phyloP scores from a whole-genome alignment of 2,113 vertebrate genomes.

The Agapornis roseicollis region DNA sequence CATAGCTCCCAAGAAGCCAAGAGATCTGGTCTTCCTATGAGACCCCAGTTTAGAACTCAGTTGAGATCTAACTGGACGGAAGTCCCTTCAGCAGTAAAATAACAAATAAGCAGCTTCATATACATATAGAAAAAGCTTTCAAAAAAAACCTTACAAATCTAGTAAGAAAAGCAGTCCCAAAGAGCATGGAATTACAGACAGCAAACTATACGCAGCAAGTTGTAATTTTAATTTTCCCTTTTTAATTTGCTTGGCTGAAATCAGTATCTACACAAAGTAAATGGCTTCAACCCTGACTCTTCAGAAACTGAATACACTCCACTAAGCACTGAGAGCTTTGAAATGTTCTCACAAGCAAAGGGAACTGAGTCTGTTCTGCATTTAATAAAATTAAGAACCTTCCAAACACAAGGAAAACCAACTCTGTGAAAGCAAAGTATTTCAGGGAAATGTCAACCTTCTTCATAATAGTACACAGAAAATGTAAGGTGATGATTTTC shows the following conservation, averaged over 20 bases:
- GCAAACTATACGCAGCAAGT: neutral
- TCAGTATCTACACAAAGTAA: neutral
- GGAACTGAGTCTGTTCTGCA: neutral
- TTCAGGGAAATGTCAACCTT: neutral
- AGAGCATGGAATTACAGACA: neutral
- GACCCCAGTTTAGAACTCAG: fast-evolving
- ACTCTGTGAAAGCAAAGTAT: neutral
- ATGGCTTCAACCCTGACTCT: neutral
- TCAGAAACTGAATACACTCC: neutral
- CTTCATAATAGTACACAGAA: neutral
- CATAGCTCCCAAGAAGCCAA: neutral
- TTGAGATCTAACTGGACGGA: neutral
- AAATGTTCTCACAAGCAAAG: neutral
- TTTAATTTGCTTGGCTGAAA: neutral
- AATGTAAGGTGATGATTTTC: neutral
- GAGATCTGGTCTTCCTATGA: neutral
- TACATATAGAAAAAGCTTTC: neutral
- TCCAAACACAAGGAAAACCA: neutral
- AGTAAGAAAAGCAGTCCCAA: neutral
- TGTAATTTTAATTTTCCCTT: neutral
- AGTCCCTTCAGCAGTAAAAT: neutral
- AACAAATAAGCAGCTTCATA: neutral
- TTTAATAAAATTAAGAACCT: neutral
- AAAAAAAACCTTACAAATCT: neutral
- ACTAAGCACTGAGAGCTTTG: neutral